phyloP scores from a whole-genome alignment of 2,797 vertebrate species.

The Syngnathus rostellatus region DNA sequence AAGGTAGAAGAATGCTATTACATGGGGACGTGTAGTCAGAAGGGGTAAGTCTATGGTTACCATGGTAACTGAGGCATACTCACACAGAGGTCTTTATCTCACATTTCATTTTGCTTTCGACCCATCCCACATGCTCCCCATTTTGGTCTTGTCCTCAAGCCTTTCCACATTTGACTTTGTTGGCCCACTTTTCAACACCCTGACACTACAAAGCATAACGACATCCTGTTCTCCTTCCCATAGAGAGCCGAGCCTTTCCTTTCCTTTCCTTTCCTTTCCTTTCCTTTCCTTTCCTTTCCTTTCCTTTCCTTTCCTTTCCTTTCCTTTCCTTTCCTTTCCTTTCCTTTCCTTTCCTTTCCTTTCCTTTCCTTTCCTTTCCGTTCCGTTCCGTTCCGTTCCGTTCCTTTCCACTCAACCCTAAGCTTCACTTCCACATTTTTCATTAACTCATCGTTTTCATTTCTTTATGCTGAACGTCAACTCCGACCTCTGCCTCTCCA shows the following conservation, averaged over 20 bases:
- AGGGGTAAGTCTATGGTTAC: conserved; percentile 49
- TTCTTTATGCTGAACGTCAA: not conserved
- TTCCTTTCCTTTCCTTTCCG: too few species aligned
- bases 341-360: too few species aligned
- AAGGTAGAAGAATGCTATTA: conserved; percentile 21
- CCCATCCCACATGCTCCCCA: conserved; percentile 7
- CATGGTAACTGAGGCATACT: conserved; percentile 73
- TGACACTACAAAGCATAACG: not conserved
- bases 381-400: not conserved
- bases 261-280: too few species aligned
- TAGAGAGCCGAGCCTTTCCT: too few species aligned
- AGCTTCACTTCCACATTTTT: not conserved
- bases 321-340: too few species aligned
- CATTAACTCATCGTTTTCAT: not conserved
- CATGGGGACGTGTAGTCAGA: not conserved
- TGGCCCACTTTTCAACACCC: conserved; percentile 21
- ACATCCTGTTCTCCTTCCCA: not conserved
- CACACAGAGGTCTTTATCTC: conserved; percentile 39
- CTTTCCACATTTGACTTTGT: conserved; percentile 10
- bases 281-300: too few species aligned
- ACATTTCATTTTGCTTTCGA: conserved; percentile 12
- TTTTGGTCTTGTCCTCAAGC: conserved; percentile 13
- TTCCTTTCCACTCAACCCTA: not conserved
- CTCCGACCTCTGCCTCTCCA: conserved; percentile 8
- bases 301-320: too few species aligned